phyloP scores from a whole-genome alignment of 2,113 vertebrate genomes.

The Sminthopsis crassicaudata region DNA sequence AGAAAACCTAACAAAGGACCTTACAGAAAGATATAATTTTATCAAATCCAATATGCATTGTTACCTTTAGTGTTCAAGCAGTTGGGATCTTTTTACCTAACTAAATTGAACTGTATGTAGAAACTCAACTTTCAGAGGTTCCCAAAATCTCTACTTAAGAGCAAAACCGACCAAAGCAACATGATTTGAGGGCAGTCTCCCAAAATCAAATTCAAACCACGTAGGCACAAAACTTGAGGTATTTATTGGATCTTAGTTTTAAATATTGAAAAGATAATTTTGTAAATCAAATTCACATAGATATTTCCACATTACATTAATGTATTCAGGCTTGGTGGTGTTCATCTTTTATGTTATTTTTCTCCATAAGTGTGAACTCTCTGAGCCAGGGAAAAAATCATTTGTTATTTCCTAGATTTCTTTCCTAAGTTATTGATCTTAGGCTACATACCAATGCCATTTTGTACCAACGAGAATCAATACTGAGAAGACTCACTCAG shows the following conservation, averaged over 20 bases:
- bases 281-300: neutral
- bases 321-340: neutral
- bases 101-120: neutral
- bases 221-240: neutral
- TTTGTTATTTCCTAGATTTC: neutral
- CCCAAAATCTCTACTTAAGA: neutral
- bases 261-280: no score
- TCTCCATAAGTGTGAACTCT: neutral
- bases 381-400: neutral
- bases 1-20: no score
- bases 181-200: neutral
- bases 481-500: neutral
- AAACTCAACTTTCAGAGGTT: neutral
- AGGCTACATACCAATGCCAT: neutral
- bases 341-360: neutral
- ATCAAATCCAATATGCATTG: neutral
- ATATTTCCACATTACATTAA: neutral
- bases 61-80: neutral
- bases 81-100: neutral
- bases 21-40: neutral
- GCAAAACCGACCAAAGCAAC: neutral
- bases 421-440: neutral
- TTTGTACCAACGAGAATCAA: neutral
- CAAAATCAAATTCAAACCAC: neutral
- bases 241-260: neutral